phyloP scores from a whole-genome alignment of 2,888 invertebrate genomes.

The Stegophylla sp. region DNA sequence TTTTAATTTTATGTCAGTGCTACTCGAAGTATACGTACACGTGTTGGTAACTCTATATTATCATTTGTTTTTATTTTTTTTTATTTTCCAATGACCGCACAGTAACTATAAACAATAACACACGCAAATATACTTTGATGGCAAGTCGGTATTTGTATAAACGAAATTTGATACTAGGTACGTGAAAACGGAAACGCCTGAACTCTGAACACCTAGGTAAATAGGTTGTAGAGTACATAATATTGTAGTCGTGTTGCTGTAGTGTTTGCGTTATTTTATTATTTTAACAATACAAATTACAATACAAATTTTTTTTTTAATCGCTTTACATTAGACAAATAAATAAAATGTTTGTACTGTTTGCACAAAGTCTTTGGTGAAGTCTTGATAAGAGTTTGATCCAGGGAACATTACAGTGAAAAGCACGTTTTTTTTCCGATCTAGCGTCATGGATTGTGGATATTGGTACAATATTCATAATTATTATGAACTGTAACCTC shows the following conservation, averaged over 20 bases:
- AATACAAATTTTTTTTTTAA: neutral
- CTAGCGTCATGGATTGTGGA: too few relatives aligned
- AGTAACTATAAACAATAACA: neutral
- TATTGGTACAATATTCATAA: too few relatives aligned
- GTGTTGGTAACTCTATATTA: neutral
- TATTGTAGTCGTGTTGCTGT: too few relatives aligned
- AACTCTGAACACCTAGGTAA: neutral
- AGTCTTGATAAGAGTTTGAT: too few relatives aligned
- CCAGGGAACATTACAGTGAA: too few relatives aligned
- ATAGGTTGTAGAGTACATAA: too few relatives aligned
- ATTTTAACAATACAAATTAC: neutral
- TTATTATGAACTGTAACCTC: too few relatives aligned
- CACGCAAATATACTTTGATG: neutral
- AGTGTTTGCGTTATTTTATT: neutral
- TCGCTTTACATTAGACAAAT: neutral
- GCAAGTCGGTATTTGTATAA: neutral
- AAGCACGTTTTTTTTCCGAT: too few relatives aligned
- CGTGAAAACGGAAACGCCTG: neutral
- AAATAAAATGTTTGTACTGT: neutral
- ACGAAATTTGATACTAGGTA: slow-evolving; percentile 1
- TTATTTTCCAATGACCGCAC: neutral
- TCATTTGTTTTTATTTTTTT: neutral
- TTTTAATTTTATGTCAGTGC: too few relatives aligned
- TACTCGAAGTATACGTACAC: too few relatives aligned
- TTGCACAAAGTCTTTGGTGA: too few relatives aligned